Percentiles rank a stretch among this genome's conserved stretches.
These are phyloP conservation scores for Dinoponera quadriceps DNA, from an alignment of 1,140 invertebrate species.

Conservation along the genomic window DNA sequence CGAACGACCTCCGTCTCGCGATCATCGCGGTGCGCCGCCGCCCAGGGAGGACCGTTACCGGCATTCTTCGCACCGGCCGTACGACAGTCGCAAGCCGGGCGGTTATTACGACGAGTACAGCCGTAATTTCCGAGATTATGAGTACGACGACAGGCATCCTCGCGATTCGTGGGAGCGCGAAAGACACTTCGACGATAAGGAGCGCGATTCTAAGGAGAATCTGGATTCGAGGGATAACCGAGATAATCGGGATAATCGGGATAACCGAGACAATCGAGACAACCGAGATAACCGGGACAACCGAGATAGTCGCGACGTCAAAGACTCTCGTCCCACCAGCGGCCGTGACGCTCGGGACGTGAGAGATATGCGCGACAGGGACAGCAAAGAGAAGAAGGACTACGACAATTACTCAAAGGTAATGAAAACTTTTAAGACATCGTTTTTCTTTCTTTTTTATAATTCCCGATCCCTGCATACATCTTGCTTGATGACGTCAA, in stretches of 20 bases:
- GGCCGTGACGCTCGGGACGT: conserved; percentile 70
- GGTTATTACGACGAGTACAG: conserved; percentile 82
- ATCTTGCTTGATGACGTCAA: too few species aligned
- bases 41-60: conserved; percentile 79
- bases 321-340: too few species aligned
- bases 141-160: conserved; percentile 82
- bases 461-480: too few species aligned
- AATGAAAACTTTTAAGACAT: conserved; percentile 3
- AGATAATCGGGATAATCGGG: conserved; percentile 17
- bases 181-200: conserved; percentile 81
- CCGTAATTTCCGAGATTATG: conserved; percentile 82
- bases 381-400: conserved; percentile 80
- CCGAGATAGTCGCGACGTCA: conserved; percentile 69
- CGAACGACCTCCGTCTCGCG: conserved; percentile 80
- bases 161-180: conserved; percentile 82
- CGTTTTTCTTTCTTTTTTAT: too few species aligned
- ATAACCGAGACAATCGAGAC: conserved; percentile 67
- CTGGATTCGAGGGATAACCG: conserved; percentile 56
- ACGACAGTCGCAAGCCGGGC: conserved; percentile 79
- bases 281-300: conserved; percentile 70
- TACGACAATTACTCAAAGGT: conserved; percentile 83
- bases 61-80: conserved; percentile 76
- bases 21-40: conserved; percentile 73
- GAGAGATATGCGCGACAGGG: conserved; percentile 76
- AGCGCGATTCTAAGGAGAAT: conserved; percentile 68